These are phyloP conservation scores for Hypothenemus hampei DNA, from an alignment of 1,140 invertebrate species.

Conservation along the genomic window DNA sequence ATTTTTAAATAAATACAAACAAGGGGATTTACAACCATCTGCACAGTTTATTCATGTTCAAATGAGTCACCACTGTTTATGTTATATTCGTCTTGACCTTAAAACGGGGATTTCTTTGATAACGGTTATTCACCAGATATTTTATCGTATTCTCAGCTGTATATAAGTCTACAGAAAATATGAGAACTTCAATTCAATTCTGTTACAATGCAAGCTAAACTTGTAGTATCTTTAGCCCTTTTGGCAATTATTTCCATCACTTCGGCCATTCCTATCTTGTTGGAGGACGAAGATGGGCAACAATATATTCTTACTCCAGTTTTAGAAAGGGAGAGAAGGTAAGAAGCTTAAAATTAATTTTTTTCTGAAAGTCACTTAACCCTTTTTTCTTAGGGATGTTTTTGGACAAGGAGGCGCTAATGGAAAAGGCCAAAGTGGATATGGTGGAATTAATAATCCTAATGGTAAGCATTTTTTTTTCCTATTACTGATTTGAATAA, in stretches of 20 bases:
- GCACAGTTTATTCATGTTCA: too few relatives aligned
- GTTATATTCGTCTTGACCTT: too few relatives aligned
- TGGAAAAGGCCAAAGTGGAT: conserved; percentile 6
- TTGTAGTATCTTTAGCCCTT: not conserved
- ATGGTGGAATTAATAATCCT: conserved; percentile 7
- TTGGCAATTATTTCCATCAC: too few relatives aligned
- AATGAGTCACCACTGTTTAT: too few relatives aligned
- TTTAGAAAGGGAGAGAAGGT: conserved; percentile 10
- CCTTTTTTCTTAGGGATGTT: not conserved
- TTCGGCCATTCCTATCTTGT: not conserved
- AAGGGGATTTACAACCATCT: too few relatives aligned
- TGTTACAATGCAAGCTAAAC: too few relatives aligned
- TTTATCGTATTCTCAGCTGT: too few relatives aligned
- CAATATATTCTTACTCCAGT: conserved; percentile 10
- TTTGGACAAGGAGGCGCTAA: conserved; percentile 13
- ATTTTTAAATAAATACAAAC: too few relatives aligned
- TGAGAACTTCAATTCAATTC: too few relatives aligned
- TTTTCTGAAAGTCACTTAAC: not conserved
- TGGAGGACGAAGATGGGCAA: conserved; percentile 8
- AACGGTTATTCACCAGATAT: too few relatives aligned
- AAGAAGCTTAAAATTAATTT: not conserved
- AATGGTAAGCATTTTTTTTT: conserved; percentile 6
- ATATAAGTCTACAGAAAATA: too few relatives aligned
- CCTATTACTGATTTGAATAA: not conserved
- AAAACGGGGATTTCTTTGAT: too few relatives aligned